Percentiles rank a stretch among this genome's conserved stretches.
These are phyloP conservation scores for Otolemur crassicaudatus DNA, from an alignment of 2,797 vertebrate genomes.

Conservation along the genomic window DNA sequence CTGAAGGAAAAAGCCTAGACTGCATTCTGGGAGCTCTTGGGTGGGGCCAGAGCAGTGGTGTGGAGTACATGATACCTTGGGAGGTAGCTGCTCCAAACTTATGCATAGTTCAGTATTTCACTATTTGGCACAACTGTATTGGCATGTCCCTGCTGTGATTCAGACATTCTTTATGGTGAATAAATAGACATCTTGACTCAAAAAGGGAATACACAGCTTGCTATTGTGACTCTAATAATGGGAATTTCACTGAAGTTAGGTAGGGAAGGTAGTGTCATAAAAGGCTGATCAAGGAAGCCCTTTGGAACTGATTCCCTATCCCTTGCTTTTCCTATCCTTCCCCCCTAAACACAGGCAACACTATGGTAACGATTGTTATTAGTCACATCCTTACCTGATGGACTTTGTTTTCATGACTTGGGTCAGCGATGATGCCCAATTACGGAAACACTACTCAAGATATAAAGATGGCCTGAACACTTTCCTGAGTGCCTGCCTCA, in stretches of 20 bases:
- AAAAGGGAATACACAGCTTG: not conserved
- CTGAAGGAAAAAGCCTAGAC: not conserved
- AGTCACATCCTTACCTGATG: too few species aligned
- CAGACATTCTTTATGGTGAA: not conserved
- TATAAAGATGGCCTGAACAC: not conserved
- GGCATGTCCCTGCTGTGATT: not conserved
- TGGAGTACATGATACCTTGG: not conserved
- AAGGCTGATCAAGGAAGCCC: not conserved
- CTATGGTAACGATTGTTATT: not conserved
- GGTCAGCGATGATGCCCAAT: not conserved
- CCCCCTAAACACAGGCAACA: not conserved
- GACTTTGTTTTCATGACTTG: not conserved
- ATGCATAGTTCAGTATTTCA: too few species aligned
- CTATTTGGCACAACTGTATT: not conserved
- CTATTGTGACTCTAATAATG: not conserved
- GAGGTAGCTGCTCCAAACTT: not conserved
- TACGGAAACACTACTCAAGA: not conserved
- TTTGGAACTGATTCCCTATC: rapidly evolving
- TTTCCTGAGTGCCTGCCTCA: not conserved
- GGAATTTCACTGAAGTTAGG: not conserved
- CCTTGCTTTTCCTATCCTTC: not conserved
- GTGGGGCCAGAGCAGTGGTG: not conserved
- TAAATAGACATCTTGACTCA: conserved; percentile 4
- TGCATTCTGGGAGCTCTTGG: not conserved
- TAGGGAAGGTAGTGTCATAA: not conserved